These are phyloP conservation scores for Biston stratarius DNA, from an alignment of 2,888 invertebrate species.

Conservation along the genomic window DNA sequence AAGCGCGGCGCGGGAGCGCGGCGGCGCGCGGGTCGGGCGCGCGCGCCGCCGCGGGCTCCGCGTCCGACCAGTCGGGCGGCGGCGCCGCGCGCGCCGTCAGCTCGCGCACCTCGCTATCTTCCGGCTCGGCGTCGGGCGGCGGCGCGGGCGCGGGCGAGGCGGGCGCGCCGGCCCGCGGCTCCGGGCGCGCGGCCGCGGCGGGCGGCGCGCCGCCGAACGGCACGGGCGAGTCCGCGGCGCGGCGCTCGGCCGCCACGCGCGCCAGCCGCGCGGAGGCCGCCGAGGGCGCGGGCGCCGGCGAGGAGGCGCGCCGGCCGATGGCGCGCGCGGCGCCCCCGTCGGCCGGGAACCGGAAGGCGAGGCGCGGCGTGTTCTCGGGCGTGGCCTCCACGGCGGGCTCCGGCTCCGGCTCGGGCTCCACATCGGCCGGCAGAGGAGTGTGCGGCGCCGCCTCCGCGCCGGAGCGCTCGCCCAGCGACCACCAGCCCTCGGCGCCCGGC, in stretches of 20 bases:
- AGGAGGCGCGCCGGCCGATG: constrained; percentile 76
- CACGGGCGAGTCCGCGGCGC: constrained; percentile 77
- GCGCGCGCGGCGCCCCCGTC: constrained; percentile 89
- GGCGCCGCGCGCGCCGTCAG: constrained; percentile 71
- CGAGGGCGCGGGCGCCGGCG: constrained; percentile 56
- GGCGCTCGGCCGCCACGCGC: constrained; percentile 82
- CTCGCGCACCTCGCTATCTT: constrained; percentile 73
- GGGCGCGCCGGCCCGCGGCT: constrained; percentile 65
- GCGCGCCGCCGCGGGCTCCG: constrained; percentile 45
- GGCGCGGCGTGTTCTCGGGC: constrained; percentile 92
- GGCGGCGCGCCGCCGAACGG: constrained; percentile 74
- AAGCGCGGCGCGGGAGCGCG: constrained; percentile 38
- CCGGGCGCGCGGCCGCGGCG: constrained; percentile 65
- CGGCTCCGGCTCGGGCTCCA: constrained; percentile 76
- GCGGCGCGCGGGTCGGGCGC: constrained; percentile 41
- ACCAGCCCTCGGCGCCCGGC: constrained; percentile 79
- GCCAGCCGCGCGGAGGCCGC: constrained; percentile 70
- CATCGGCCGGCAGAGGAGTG: constrained; percentile 79
- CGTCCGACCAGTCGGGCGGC: constrained; percentile 47
- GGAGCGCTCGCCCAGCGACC: constrained; percentile 75
- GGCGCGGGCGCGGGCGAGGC: constrained; percentile 66
- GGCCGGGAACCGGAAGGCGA: constrained; percentile 80
- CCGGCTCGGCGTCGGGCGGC: constrained; percentile 60
- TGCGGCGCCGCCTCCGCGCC: constrained; percentile 79
- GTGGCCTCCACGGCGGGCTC: constrained; percentile 96